Evolutionary conservation across 30 jellyfish, hydroid and myxozoan species (phyloP), one percentile per base, ranked within the genome.

Genomic region (Cassiopea andromeda): DNA sequence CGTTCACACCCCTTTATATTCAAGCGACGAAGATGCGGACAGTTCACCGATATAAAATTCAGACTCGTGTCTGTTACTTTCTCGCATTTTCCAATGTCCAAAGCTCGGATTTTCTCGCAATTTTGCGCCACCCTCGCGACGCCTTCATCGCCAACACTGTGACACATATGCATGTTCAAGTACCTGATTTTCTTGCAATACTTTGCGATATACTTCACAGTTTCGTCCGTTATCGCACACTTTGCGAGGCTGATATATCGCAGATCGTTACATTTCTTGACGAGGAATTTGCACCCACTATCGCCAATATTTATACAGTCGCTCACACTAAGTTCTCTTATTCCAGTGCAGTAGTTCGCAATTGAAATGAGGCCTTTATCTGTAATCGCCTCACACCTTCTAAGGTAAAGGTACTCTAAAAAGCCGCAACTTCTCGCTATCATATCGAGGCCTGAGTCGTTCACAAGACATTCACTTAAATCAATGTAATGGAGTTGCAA

Each of bases 171-270:
- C 80, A 85, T 89, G 60, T 93, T 93, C 78, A 93, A 64, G 60
- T 93, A 91, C 6, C 96, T 87, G 45, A 93, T 68, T 64, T 78
- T 81, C 77, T 78, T 77, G 78, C 92, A 84, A 68, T 83, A 84
- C 81, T 72, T 78, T 38, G 97, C 95, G 54, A 93, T 73, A 80
- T 76, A 59, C 75, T 84, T 73, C 71, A 93, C 83, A 48, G 93
- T 89, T 1, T 78, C 93, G 78, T 93, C 97, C 1, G 97, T 82
- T 19, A 93, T 84, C 44, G 92, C 75, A 59, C 98, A 93, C 78
- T 89, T 88, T 50, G 98, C 98, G 81, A 93, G 78, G 80, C 98
- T 89, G 59, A 93, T 77, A 73, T 93, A 88, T 12, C 98, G 90
- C 89, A 93, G 50, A 13, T 84, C 93, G 69, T 83, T 87, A 75